phyloP scores from a whole-genome alignment of 1,140 invertebrate species.

The Steinernema feltiae region DNA sequence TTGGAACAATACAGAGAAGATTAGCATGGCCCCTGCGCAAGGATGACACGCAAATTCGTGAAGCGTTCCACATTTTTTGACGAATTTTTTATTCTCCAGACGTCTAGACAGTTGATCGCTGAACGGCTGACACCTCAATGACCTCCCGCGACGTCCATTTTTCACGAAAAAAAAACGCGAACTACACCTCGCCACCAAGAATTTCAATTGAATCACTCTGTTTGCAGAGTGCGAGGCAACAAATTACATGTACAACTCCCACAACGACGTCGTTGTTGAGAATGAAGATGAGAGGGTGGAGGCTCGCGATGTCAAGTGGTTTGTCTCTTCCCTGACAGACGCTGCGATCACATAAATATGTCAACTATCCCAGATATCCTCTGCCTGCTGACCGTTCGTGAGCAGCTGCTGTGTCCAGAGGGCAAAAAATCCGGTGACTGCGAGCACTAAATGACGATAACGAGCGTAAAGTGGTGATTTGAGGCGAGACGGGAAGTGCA shows the following conservation, averaged over 20 bases:
- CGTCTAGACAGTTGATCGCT: too few species aligned
- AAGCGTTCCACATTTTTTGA: conserved; percentile 67
- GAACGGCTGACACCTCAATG: background rate
- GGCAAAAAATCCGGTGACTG: background rate
- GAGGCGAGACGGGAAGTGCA: background rate
- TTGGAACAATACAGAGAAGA: conserved; percentile 83
- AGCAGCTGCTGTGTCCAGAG: background rate
- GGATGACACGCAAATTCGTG: conserved; percentile 84
- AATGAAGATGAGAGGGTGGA: background rate
- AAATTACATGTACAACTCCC: background rate
- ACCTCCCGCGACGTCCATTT: background rate
- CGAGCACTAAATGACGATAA: background rate
- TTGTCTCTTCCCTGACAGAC: too few species aligned
- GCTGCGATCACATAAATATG: background rate
- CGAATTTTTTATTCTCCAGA: too few species aligned
- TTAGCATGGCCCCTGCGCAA: conserved; percentile 87
- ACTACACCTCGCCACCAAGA: background rate
- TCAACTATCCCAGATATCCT: background rate
- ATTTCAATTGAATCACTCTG: conserved; percentile 12
- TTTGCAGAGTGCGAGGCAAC: conserved; percentile 6
- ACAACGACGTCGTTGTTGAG: background rate
- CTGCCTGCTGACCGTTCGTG: background rate
- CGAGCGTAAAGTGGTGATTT: background rate
- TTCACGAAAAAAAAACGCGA: background rate
- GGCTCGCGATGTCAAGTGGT: background rate